phyloP scores from a whole-genome alignment of 1,140 invertebrate species.

The Branchinecta lynchi region DNA sequence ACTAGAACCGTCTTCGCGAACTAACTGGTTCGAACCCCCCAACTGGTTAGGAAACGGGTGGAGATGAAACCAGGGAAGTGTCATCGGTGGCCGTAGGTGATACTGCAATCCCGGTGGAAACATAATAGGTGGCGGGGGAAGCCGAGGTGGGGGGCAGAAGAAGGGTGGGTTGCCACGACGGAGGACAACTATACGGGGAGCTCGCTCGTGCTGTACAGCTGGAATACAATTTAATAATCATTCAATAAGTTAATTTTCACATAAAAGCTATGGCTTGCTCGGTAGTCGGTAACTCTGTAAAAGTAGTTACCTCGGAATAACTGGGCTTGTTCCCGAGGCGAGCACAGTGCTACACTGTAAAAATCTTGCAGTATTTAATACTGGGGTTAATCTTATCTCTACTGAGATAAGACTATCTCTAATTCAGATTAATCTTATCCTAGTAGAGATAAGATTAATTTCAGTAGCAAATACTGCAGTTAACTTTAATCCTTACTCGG shows the following conservation, averaged over 20 bases:
- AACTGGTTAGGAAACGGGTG: constrained; percentile 24
- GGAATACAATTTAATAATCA: constrained; percentile 24
- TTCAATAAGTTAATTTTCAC: constrained; percentile 12
- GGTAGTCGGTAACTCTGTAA: too few relatives aligned
- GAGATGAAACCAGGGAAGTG: constrained; percentile 23
- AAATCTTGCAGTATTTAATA: too few relatives aligned
- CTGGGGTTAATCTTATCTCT: too few relatives aligned
- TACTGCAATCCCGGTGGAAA: constrained; percentile 21
- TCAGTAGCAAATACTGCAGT: too few relatives aligned
- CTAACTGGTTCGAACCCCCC: constrained; percentile 16
- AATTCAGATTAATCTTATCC: too few relatives aligned
- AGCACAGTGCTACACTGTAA: too few relatives aligned
- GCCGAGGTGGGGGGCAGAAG: constrained; percentile 14
- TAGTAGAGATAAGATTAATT: too few relatives aligned
- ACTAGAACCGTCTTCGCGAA: too few relatives aligned
- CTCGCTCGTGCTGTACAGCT: constrained; percentile 80
- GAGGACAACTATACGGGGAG: constrained; percentile 40
- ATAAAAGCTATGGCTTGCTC: not conserved
- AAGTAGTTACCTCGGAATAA: too few relatives aligned
- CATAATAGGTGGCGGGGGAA: constrained; percentile 20
- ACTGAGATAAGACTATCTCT: too few relatives aligned
- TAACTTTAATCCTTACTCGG: too few relatives aligned
- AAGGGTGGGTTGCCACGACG: constrained; percentile 6
- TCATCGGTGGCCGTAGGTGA: constrained; percentile 24
- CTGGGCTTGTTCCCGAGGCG: too few relatives aligned